phyloP scores from a whole-genome alignment of 2,113 vertebrate species.

The Thunnus thynnus region DNA sequence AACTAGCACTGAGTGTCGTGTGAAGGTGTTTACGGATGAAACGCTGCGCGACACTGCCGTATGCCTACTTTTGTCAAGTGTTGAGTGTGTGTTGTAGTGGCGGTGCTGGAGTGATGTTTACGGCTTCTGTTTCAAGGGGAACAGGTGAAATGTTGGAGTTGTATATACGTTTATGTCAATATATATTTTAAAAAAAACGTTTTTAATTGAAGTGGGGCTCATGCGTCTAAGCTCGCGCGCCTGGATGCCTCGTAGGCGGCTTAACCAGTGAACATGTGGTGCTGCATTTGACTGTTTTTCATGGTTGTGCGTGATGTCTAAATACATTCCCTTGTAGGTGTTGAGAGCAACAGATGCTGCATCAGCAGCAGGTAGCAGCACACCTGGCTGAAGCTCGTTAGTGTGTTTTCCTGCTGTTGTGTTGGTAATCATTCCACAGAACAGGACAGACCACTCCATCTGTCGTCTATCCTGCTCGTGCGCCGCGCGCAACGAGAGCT shows the following conservation, averaged over 20 bases:
- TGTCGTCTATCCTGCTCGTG: background rate
- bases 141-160: background rate
- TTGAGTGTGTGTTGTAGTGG: background rate
- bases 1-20: too few relatives aligned
- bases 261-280: background rate
- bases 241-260: too few relatives aligned
- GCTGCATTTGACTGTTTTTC: background rate
- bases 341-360: fast-evolving
- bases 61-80: background rate
- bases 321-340: background rate
- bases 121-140: background rate
- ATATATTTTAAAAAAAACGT: background rate
- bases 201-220: background rate
- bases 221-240: background rate
- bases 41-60: background rate
- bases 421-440: background rate
- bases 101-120: background rate
- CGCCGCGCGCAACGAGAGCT: conserved; percentile 4
- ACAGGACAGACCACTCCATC: conserved; percentile 5
- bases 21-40: too few relatives aligned
- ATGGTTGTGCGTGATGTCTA: too few relatives aligned
- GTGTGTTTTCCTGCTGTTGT: background rate
- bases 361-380: background rate
- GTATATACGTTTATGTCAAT: too few relatives aligned
- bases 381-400: background rate